Evolutionary conservation across 2,888 invertebrate species (phyloP).

Genomic region (Graphium colonna): DNA sequence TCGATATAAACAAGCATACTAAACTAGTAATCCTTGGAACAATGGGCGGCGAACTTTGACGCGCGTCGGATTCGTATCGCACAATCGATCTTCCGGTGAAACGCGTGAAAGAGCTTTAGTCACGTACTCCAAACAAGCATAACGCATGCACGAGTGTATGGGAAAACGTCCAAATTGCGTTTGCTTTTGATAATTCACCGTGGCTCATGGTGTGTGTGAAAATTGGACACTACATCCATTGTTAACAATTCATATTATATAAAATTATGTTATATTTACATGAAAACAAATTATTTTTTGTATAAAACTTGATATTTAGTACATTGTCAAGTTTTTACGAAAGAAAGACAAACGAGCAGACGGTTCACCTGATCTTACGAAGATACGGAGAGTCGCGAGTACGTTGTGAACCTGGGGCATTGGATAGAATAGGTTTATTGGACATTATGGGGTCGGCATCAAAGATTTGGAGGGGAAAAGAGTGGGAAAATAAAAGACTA

Average conservation of each 20-base stretch:
- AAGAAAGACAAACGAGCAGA: too few relatives aligned
- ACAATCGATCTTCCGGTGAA: conserved; percentile 4
- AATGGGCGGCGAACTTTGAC: neutral
- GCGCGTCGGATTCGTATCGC: neutral
- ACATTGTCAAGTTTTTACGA: neutral
- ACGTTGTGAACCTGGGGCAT: too few relatives aligned
- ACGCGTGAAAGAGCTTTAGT: conserved; percentile 18
- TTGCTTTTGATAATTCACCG: neutral
- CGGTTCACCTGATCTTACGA: neutral
- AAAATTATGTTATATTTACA: neutral
- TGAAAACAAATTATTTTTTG: too few relatives aligned
- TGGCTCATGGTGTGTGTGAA: neutral
- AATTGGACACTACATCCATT: neutral
- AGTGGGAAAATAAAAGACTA: neutral
- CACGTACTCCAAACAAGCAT: conserved; percentile 11
- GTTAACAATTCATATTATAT: neutral
- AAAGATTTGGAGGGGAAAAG: too few relatives aligned
- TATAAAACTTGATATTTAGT: too few relatives aligned
- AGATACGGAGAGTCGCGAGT: too few relatives aligned
- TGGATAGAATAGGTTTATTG: too few relatives aligned
- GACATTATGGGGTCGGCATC: too few relatives aligned
- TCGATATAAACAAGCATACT: neutral
- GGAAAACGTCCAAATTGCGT: too few relatives aligned
- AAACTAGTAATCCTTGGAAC: neutral
- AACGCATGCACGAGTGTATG: neutral